These are phyloP conservation scores for Monochamus alternatus DNA, from an alignment of 2,888 invertebrate species.

Conservation along the genomic window DNA sequence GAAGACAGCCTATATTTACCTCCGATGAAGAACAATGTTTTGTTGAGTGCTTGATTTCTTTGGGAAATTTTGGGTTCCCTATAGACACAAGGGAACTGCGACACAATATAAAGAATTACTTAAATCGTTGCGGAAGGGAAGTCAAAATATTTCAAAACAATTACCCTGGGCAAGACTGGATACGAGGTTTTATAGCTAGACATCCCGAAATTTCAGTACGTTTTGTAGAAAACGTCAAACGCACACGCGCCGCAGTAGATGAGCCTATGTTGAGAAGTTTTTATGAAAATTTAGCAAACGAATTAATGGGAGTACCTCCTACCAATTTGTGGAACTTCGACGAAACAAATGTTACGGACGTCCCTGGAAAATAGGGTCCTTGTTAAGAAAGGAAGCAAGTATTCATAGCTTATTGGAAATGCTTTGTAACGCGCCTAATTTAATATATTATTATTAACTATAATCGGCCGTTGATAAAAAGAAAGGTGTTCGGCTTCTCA, in stretches of 20 bases:
- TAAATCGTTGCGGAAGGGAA: slow-evolving; percentile 28
- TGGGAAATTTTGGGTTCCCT: slow-evolving; percentile 39
- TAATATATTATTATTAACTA: too few relatives aligned
- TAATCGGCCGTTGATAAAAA: too few relatives aligned
- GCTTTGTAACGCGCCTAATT: too few relatives aligned
- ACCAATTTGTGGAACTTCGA: slow-evolving; percentile 62
- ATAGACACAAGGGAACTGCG: slow-evolving; percentile 38
- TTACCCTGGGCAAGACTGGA: slow-evolving; percentile 42
- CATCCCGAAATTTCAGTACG: slow-evolving; percentile 35
- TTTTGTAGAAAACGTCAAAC: slow-evolving; percentile 43
- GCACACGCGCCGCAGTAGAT: slow-evolving; percentile 40
- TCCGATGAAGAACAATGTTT: slow-evolving; percentile 32
- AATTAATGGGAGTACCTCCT: slow-evolving; percentile 43
- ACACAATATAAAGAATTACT: slow-evolving; percentile 35
- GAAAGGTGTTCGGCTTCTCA: too few relatives aligned
- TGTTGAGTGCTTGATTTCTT: slow-evolving; percentile 16
- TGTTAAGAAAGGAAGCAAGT: slow-evolving; percentile 50
- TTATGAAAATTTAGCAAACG: slow-evolving; percentile 39
- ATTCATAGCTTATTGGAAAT: slow-evolving; percentile 60
- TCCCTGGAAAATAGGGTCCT: slow-evolving; percentile 57
- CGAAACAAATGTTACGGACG: slow-evolving; percentile 51
- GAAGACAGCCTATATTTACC: slow-evolving; percentile 33
- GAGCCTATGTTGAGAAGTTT: slow-evolving; percentile 38
- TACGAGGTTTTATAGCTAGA: slow-evolving; percentile 33
- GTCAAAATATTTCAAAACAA: slow-evolving; percentile 26